Evolutionary conservation across 2,888 invertebrate species (phyloP).

Genomic region (Pterobdella sp.): DNA sequence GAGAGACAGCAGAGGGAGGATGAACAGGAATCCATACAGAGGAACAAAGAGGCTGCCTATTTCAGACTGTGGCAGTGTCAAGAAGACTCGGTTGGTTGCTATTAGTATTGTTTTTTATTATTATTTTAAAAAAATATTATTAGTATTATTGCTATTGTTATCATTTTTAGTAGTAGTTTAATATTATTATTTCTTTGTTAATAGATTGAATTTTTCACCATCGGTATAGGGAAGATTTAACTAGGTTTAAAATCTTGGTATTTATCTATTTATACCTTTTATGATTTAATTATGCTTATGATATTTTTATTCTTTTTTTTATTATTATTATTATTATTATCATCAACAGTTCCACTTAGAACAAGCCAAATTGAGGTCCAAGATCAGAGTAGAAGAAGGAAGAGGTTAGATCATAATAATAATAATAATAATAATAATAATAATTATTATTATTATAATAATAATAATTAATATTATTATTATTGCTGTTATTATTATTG

Average conservation of each 20-base stretch:
- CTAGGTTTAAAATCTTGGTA: too few relatives aligned
- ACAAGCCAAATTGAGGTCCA: slow-evolving; percentile 84
- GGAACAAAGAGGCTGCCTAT: slow-evolving; percentile 80
- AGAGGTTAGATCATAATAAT: slow-evolving; percentile 58
- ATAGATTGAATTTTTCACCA: too few relatives aligned
- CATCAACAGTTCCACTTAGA: slow-evolving; percentile 75
- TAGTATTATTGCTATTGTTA: not conserved
- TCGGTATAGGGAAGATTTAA: too few relatives aligned
- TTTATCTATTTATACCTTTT: too few relatives aligned
- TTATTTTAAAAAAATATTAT: not conserved
- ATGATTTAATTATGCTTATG: slow-evolving; percentile 13
- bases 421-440: not conserved
- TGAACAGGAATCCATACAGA: slow-evolving; percentile 62
- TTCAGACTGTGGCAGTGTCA: slow-evolving; percentile 88
- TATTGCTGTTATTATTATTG: not conserved
- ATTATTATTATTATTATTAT: not conserved
- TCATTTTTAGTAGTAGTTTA: not conserved
- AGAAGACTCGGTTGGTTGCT: slow-evolving; percentile 64
- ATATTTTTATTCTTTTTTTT: not conserved
- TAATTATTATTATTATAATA: slow-evolving; percentile 19
- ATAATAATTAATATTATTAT: not conserved
- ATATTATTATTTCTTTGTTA: not conserved
- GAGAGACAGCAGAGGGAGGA: slow-evolving; percentile 34
- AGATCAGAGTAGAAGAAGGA: slow-evolving; percentile 90
- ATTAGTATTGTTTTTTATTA: slow-evolving; percentile 8